phyloP scores from a whole-genome alignment of 2,888 invertebrate genomes.

The Caenorhabditis afra region DNA sequence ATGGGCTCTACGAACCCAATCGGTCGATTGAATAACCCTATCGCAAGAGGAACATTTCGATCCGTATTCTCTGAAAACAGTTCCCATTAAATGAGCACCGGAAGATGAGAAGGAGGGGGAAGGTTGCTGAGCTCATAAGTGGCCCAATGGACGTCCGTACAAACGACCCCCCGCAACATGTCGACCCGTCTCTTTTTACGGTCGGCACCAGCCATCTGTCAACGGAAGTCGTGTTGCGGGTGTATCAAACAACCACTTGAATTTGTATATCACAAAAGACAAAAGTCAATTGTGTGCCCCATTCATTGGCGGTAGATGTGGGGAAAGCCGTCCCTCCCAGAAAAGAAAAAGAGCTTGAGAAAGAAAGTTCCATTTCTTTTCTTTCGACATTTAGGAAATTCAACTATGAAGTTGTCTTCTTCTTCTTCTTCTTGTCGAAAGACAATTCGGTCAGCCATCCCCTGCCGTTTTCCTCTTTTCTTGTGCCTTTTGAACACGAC shows the following conservation, averaged over 20 bases:
- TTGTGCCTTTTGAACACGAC: constrained; percentile 48
- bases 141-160: constrained; percentile 20
- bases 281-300: constrained; percentile 26
- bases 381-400: constrained; percentile 37
- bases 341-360: no score
- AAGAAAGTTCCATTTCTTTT: constrained; percentile 26
- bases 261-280: constrained; percentile 25
- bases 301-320: constrained; percentile 25
- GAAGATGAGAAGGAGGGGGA: neutral
- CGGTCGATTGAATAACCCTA: constrained; percentile 92
- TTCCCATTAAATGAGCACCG: constrained; percentile 65
- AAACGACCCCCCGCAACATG: constrained; percentile 52
- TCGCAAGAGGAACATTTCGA: constrained; percentile 97
- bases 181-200: constrained; percentile 33
- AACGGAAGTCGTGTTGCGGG: constrained; percentile 24
- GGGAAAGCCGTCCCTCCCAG: neutral
- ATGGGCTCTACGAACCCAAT: constrained; percentile 96
- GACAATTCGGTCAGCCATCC: constrained; percentile 48
- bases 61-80: constrained; percentile 89
- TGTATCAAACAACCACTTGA: constrained; percentile 48
- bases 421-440: constrained; percentile 19
- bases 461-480: constrained; percentile 29
- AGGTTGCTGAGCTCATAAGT: constrained; percentile 6
- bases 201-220: constrained; percentile 42
- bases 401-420: constrained; percentile 30